phyloP scores from a whole-genome alignment of 2,797 vertebrate species.

The Macropodus opercularis region DNA sequence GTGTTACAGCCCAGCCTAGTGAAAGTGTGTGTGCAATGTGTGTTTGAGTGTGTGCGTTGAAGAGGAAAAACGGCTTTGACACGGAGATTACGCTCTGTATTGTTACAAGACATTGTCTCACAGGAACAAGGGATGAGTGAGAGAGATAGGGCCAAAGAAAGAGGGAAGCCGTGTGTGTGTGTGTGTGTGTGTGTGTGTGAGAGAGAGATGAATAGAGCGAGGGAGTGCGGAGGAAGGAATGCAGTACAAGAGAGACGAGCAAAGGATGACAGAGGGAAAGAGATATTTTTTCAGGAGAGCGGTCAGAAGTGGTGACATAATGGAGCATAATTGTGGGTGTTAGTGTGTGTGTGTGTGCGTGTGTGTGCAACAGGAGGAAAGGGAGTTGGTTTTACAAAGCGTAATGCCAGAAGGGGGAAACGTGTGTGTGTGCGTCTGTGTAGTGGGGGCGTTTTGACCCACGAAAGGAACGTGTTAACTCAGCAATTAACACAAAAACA shows the following conservation, averaged over 20 bases:
- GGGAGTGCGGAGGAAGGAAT: slow-evolving; percentile 35
- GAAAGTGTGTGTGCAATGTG: slow-evolving; percentile 52
- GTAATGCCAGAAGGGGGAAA: slow-evolving; percentile 78
- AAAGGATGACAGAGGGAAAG: slow-evolving; percentile 38
- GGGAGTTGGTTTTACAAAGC: slow-evolving; percentile 84
- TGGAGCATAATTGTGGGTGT: slow-evolving; percentile 82
- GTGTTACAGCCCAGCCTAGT: slow-evolving; percentile 29
- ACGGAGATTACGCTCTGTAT: slow-evolving; percentile 97
- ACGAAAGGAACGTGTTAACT: slow-evolving; percentile 82
- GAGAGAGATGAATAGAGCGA: slow-evolving; percentile 32
- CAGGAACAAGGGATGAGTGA: slow-evolving; percentile 86
- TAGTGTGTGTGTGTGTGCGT: slow-evolving; percentile 28
- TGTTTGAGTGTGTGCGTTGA: slow-evolving; percentile 76
- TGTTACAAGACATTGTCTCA: slow-evolving; percentile 99
- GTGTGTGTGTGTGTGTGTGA: too few species aligned
- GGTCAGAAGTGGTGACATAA: slow-evolving; percentile 92
- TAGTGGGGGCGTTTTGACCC: slow-evolving; percentile 70
- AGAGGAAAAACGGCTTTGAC: slow-evolving; percentile 98
- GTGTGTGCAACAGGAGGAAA: slow-evolving; percentile 27
- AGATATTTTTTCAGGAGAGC: slow-evolving; percentile 89
- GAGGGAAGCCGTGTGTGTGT: slow-evolving; percentile 74
- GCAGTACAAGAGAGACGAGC: slow-evolving; percentile 11
- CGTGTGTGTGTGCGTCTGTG: slow-evolving; percentile 30
- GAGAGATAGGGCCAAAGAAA: slow-evolving; percentile 31
- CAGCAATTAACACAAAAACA: slow-evolving; percentile 71